Conservation (phyloP, 2,113 vertebrate species). For the Myocastor coypus region DNA sequence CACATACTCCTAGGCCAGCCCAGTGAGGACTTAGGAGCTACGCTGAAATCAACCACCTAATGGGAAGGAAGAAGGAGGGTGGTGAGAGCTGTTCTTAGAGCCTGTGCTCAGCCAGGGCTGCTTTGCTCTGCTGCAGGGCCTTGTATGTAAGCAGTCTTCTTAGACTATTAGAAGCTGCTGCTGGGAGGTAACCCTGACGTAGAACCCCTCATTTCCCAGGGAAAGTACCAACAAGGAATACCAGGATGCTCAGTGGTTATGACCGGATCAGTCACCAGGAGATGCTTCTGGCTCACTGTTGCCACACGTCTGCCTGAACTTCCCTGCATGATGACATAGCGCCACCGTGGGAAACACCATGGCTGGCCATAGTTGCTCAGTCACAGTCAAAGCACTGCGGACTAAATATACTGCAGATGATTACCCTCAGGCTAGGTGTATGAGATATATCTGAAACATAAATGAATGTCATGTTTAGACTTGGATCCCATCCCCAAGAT, state of each 20-base stretch:
- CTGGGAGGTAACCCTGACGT: background rate
- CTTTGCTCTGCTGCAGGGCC: background rate
- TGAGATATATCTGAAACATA: too few species aligned
- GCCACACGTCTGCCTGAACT: background rate
- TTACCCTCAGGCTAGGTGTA: background rate
- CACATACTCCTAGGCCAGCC: background rate
- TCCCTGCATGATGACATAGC: background rate
- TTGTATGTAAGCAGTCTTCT: background rate
- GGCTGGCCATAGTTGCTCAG: background rate
- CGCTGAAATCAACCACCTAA: background rate
- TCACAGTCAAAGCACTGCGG: background rate
- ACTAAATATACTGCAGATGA: background rate
- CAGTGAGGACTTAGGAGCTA: background rate
- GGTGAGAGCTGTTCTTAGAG: background rate
- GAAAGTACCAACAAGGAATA: background rate
- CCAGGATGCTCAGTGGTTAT: background rate
- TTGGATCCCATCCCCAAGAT: background rate
- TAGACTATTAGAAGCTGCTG: background rate
- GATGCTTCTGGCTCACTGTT: background rate
- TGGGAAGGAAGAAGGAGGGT: background rate
- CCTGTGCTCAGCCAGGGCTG: too few species aligned
- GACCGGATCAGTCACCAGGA: background rate
- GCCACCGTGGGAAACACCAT: background rate
- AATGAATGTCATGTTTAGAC: background rate
- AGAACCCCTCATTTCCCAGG: background rate